These are phyloP conservation scores for Doris montereyensis DNA, from an alignment of 2,888 invertebrate species.

Conservation along the genomic window DNA sequence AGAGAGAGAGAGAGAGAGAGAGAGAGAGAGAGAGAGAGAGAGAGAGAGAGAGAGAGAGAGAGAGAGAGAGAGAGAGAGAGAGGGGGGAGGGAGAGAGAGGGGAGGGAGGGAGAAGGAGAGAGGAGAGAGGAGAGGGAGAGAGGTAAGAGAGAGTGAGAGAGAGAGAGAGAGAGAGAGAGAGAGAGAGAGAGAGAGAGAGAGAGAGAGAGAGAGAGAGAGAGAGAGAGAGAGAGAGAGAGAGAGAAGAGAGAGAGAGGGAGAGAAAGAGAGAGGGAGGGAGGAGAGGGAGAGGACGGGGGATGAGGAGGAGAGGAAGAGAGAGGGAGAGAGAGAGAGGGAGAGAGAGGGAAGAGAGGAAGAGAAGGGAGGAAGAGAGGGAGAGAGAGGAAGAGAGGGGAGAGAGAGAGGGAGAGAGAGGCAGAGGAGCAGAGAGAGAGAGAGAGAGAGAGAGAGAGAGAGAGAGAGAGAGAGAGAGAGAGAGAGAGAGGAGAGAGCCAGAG, in stretches of 20 bases:
- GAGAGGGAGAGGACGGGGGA: background rate
- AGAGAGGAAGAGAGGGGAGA: background rate
- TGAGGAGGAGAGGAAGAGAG: background rate
- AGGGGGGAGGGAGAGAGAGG: background rate
- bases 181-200: constrained; percentile 31
- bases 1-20: background rate
- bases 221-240: background rate
- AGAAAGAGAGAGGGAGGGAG: background rate
- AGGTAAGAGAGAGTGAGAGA: constrained; percentile 5
- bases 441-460: background rate
- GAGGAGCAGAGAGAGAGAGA: background rate
- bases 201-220: constrained; percentile 31
- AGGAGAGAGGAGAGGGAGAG: constrained; percentile 24
- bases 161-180: constrained; percentile 38
- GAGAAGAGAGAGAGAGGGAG: background rate
- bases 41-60: constrained; percentile 15
- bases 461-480: background rate
- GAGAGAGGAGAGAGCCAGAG: background rate
- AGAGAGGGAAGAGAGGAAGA: background rate
- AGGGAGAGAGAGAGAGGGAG: background rate
- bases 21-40: background rate
- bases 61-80: constrained; percentile 5
- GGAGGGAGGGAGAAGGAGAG: background rate
- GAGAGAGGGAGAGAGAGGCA: background rate
- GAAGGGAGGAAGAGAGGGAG: background rate